Evolutionary conservation across 2,797 vertebrate species (phyloP).

Genomic region (Saxicola maurus): DNA sequence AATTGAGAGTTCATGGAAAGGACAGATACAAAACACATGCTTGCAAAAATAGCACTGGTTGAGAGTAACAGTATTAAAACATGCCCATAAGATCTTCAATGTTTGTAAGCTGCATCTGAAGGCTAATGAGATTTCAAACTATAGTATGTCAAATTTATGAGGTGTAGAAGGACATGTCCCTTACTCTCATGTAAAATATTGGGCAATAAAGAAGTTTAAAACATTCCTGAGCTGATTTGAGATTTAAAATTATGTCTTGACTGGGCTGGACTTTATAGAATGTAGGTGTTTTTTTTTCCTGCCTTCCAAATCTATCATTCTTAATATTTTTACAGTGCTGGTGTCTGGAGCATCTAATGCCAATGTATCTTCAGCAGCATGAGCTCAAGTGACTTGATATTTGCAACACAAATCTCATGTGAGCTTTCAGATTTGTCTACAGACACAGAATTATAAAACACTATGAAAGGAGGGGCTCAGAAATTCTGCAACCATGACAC

Average conservation of each 20-base stretch:
- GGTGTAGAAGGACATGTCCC: constrained; percentile 40
- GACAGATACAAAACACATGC: constrained; percentile 4
- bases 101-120: constrained; percentile 33
- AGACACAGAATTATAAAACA: neutral
- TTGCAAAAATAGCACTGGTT: neutral
- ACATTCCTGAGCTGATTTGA: constrained; percentile 13
- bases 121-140: constrained; percentile 27
- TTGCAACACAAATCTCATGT: neutral
- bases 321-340: neutral
- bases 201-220: constrained; percentile 24
- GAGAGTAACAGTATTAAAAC: neutral
- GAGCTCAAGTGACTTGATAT: neutral
- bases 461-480: neutral
- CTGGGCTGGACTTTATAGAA: neutral
- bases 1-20: constrained; percentile 28
- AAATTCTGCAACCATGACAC: neutral
- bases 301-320: neutral
- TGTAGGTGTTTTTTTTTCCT: neutral
- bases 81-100: neutral
- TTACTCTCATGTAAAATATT: constrained; percentile 29
- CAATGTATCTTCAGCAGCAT: neutral
- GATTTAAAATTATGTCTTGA: neutral
- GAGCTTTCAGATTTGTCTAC: neutral
- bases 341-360: neutral
- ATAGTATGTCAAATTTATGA: constrained; percentile 49